Base-by-base conservation (phyloP, 2,888 invertebrate species). In the Ceramica pisi region DNA sequence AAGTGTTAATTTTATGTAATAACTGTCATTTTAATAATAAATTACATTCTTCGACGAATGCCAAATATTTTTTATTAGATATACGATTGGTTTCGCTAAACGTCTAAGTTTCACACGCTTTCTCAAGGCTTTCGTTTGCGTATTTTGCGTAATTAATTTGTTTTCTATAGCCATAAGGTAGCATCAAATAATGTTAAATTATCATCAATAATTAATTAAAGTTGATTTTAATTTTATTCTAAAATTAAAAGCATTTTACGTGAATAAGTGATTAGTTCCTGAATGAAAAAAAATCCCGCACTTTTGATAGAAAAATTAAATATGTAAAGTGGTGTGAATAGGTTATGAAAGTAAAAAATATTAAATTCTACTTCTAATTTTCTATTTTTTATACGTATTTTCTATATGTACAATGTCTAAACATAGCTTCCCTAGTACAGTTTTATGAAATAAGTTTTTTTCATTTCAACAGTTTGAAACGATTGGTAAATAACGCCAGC, bases 61-160 rank as follows among this genome's bases (percentile, higher is more conserved):
- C 5, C n/a, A 63, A 31, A 61, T 26, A 63, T 41, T 48, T 44
- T 38, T 38, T 51, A 23, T 51, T 2, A n/a, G 14, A 44, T 67
- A 44, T n/a, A 46, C 38, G 46, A 80, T 72, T 71, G 10, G 60
- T 51, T 68, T 71, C 48, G 38, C 66, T 70, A 71, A 26, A 51
- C 23, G n/a, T 23, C 3, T 12, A 35, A 51, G 38, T 38, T 61
- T 76, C 69, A 61, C 75, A 81, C 75, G 56, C 82, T 86, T 84
- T 83, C 83, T 69, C 62, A 48, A 61, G 38, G 59, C 67, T 74
- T 59, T 66, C 23, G 69, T 74, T 74, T 69, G 50, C 53, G 72
- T 65, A 65, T 75, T 66, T 44, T 44, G 38, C 57, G n/a, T 68
- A 31, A 75, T 71, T 63, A 66, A 67, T 65, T 74, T 50, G 26